Base-by-base conservation (phyloP, 2,888 invertebrate species). In the Ernsta delagoae region DNA sequence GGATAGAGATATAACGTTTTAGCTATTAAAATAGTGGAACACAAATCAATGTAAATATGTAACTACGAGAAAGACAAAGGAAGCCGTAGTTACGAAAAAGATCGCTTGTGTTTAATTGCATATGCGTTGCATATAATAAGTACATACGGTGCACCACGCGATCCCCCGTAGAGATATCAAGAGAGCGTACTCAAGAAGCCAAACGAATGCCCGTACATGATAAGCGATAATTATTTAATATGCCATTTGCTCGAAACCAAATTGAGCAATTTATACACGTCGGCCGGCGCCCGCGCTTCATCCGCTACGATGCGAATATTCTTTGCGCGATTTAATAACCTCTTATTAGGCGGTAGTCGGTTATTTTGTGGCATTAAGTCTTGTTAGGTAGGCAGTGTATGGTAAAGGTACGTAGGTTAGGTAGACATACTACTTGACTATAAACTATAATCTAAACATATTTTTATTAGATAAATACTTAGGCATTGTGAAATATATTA, bases 191-290 rank as follows among this genome's bases (percentile, higher is more conserved):
- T 74, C 77, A 87, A 83, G 90, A 79, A 90, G 90, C 89, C 77
- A 61, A 64, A 71, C 66, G 72, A 71, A 71, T 77, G 73, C 73
- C 75, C 75, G 80, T 81, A 85, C 81, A 81, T 75, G 78, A 79
- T 82, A 83, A 77, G 80, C 80, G 75, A 82, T 86, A 85, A 86
- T 90, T 87, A 90, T 89, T 91, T 87, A 87, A 89, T 87, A 85
- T 83, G 84, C 85, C 84, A 83, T 88, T 89, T 85, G 86, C 84
- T 84, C 76, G 75, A 74, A 77, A 83, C 84, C 77, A 86, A 90
- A 92, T 92, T 92, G 90, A 92, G 89, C 89, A 90, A 91, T 92
- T 90, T 92, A 89, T 88, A 80, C 80, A 83, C 78, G 83, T 83
- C 84, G 74, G 70, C 75, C 73, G 73, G 71, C 76, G 76, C 74